These are phyloP conservation scores for Glossosoma conforme DNA, from an alignment of 1,140 invertebrate genomes.

Conservation along the genomic window DNA sequence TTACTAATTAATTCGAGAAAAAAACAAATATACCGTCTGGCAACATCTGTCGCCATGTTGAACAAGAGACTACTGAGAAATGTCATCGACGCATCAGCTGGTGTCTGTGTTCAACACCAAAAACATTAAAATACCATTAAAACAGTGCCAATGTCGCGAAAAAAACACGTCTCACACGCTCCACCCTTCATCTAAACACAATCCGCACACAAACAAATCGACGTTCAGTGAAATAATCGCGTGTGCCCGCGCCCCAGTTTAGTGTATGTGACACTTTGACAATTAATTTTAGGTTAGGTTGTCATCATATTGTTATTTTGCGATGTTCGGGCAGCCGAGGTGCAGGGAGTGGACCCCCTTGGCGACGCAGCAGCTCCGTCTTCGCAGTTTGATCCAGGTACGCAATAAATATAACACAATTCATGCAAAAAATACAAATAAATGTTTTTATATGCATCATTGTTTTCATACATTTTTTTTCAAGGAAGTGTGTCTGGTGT, in stretches of 20 bases:
- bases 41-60: too few species aligned
- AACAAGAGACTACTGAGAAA: too few species aligned
- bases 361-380: slow-evolving; percentile 61
- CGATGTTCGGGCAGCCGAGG: slow-evolving; percentile 56
- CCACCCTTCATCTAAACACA: neutral
- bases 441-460: neutral
- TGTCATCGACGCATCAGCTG: slow-evolving; percentile 20
- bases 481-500: slow-evolving; percentile 4
- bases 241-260: neutral
- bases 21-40: too few species aligned
- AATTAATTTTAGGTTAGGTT: slow-evolving; percentile 19
- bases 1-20: too few species aligned
- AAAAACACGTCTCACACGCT: neutral
- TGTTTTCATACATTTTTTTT: slow-evolving; percentile 19
- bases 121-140: slow-evolving; percentile 8
- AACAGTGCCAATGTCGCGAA: neutral
- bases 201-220: neutral
- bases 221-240: neutral
- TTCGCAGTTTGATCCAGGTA: slow-evolving; percentile 69
- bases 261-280: slow-evolving; percentile 6
- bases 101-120: slow-evolving; percentile 9
- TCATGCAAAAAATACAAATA: neutral
- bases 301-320: neutral
- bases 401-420: slow-evolving; percentile 28
- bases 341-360: slow-evolving; percentile 61